Evolutionary conservation across 2,888 invertebrate species (phyloP), one percentile per base, ranked within the genome.

Genomic region (Dolichomitus sp.): DNA sequence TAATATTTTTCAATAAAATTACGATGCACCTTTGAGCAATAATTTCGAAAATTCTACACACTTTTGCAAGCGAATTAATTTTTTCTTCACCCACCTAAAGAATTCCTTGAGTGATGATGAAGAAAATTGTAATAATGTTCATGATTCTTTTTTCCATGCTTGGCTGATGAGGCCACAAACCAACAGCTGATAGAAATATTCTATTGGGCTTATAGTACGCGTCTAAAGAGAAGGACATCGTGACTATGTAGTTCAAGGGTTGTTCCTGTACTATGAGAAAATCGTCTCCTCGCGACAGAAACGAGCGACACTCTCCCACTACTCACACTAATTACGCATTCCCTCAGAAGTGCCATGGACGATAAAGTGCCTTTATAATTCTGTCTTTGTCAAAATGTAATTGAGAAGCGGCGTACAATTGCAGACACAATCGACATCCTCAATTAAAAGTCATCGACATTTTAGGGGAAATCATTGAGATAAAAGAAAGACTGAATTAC

Each of bases 111-210:
- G 70, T 66, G 5, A 45, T 6, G 30, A 89, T 52, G 5, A 82
- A 68, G 17, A 87, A 86, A 14, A 85, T 42, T 11, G 86, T 70
- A 5, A 87, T 1, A 4, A 83, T n/a, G 0, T 81, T 77, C 0
- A 82, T 65, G 0, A 87, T 33, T 52, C 75, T 57, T 68, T 84
- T 89, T 33, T 87, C 83, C 30, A 75, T 4, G 2, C 11, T 50
- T n/a, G 73, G 80, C 33, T 90, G 90, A 72, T 87, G 79, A 11
- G 90, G 89, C 90, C 89, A 90, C 4, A 85, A 82, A 1, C 89
- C 90, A 11, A 90, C 63, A 2, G 40, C 5, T 5, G 84, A 80
- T 9, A 86, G 59, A n/a, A 86, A 63, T 19, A 80, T 45, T 54
- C 76, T 78, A 77, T 84, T 87, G 11, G 83, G 52, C 30, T 52